phyloP scores from a whole-genome alignment of 2,113 vertebrate species.

The Podocnemis expansa region DNA sequence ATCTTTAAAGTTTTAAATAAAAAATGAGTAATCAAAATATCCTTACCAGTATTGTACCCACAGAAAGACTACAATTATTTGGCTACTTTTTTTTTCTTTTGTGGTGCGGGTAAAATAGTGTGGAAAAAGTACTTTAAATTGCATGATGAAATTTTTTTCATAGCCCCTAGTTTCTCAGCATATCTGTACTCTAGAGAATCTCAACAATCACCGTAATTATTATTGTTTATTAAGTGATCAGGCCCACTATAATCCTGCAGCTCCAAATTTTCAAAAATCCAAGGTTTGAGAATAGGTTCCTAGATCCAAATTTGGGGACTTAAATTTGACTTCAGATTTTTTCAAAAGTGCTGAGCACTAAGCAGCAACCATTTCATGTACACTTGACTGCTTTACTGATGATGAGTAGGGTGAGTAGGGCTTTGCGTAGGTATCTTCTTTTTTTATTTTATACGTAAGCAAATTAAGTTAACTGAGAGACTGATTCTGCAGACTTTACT shows the following conservation, averaged over 20 bases:
- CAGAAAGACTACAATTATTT: not conserved
- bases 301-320: not conserved
- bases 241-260: not conserved
- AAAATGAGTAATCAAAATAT: conserved; percentile 23
- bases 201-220: not conserved
- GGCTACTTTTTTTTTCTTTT: not conserved
- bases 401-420: not conserved
- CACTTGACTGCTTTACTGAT: not conserved
- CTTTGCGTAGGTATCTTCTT: not conserved
- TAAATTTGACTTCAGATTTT: not conserved
- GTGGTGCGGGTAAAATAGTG: not conserved
- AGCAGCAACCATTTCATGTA: not conserved
- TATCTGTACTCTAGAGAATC: not conserved
- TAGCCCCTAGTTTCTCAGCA: not conserved
- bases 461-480: not conserved
- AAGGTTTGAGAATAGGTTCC: not conserved
- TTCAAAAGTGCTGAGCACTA: not conserved
- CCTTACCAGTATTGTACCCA: not conserved
- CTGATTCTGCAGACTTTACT: not conserved
- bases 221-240: not conserved
- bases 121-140: not conserved
- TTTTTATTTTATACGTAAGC: not conserved
- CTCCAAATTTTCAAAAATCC: not conserved
- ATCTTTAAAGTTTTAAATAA: conserved; percentile 31
- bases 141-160: not conserved